Base-by-base conservation (phyloP, 2,113 vertebrate species). In the Pseudorasbora parva region DNA sequence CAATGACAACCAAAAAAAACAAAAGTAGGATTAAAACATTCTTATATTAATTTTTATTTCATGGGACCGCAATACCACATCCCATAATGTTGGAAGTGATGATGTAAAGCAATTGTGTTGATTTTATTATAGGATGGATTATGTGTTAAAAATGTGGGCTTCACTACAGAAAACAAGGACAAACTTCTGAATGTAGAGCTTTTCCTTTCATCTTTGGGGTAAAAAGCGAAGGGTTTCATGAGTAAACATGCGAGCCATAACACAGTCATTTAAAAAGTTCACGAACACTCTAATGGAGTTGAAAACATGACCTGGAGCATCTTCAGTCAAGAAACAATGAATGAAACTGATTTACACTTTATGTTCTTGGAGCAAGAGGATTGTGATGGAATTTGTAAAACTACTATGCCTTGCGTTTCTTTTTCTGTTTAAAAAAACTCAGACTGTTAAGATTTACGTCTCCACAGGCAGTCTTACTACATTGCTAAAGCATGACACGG, bases 381-480 rank as follows among this genome's bases (percentile, higher is more conserved):
- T 37, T 5, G 21, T 85, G 78, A 84, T 82, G 33, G 76, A 66
- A 9, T 66, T 64, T 60, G 68, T 47, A 82, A 87, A 91, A 87
- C 84, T 89, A 88, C 86, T 93, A 90, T 94, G 95, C 94, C 94
- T 94, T 93, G 87, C 89, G 91, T 93, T 91, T 87, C 77, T 80
- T 87, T 73, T 66, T 91, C 88, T 90, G 78, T 69, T 91, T 92
- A 92, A 88, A 64, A 30, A 87, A 78, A 78, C 79, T 75, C 83
- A 43, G 88, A 90, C 85, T 82, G 78, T 83, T n/a, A 56, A 83
- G 56, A 82, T 76, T 47, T 60, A 71, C 47, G 88, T 80, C 84
- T 90, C 83, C 37, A 84, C 57, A 47, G 49, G 76, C 56, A 51
- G 78, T 81, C 78, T 81, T 23, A 66, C 71, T 87, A 72, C 77